A percentile compares a stretch with the other conserved stretches of the same genome.
phyloP scores from a whole-genome alignment of 2,888 invertebrate genomes.

The Drosophila austrosaltans region DNA sequence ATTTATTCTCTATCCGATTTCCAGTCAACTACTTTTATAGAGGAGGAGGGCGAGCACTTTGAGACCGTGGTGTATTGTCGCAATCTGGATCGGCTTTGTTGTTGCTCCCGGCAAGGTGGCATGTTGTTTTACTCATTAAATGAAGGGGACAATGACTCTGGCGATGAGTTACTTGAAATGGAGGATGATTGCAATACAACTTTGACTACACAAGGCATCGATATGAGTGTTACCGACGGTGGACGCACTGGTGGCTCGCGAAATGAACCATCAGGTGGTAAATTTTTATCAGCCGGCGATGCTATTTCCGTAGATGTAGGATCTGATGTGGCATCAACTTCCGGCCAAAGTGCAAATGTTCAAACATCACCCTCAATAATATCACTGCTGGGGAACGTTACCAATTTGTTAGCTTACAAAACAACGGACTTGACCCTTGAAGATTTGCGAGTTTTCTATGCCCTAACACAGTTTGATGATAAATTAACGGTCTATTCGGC shows the following conservation, averaged over 20 bases:
- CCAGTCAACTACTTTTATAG: constrained; percentile 87
- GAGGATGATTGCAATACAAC: constrained; percentile 86
- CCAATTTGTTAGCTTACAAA: constrained; percentile 86
- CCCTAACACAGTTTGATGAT: constrained; percentile 90
- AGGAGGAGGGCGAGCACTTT: constrained; percentile 88
- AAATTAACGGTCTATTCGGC: constrained; percentile 88
- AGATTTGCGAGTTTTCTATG: constrained; percentile 89
- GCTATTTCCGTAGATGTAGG: constrained; percentile 50
- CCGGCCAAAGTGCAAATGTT: constrained; percentile 48
- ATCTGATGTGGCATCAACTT: constrained; percentile 39
- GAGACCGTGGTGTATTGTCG: constrained; percentile 93
- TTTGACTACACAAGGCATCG: constrained; percentile 59
- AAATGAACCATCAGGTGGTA: constrained; percentile 17
- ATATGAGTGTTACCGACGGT: constrained; percentile 78
- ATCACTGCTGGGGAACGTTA: constrained; percentile 56
- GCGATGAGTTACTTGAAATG: constrained; percentile 87
- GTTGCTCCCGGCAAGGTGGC: constrained; percentile 91
- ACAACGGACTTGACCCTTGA: constrained; percentile 84
- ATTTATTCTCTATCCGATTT: constrained; percentile 89
- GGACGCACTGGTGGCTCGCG: constrained; percentile 32
- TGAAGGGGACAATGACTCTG: constrained; percentile 88
- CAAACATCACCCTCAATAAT: constrained; percentile 74
- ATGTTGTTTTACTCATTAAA: constrained; percentile 92
- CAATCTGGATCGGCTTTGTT: constrained; percentile 93
- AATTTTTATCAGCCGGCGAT: constrained; percentile 30